phyloP scores from a whole-genome alignment of 2,888 invertebrate species.

The Darwinula stevensoni region DNA sequence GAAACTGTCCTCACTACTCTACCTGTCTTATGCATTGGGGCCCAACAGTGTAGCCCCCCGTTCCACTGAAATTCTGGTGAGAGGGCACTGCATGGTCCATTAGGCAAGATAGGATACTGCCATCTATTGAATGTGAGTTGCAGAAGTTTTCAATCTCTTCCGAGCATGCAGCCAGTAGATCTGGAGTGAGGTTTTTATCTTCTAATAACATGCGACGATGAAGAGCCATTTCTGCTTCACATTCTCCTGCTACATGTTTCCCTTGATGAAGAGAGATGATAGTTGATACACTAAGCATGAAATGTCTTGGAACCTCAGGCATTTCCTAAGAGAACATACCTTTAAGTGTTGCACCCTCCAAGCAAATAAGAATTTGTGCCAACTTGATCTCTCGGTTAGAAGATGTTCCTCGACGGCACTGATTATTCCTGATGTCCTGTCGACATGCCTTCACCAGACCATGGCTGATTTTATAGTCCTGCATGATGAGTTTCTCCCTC shows the following conservation, averaged over 20 bases:
- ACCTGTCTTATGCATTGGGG: no score
- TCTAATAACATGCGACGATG: conserved; percentile 72
- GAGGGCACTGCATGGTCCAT: conserved; percentile 73
- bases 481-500: conserved; percentile 54
- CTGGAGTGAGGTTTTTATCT: conserved; percentile 74
- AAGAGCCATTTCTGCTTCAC: conserved; percentile 61
- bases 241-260: conserved; percentile 37
- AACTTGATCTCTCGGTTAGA: conserved; percentile 31
- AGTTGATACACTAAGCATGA: background rate
- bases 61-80: no score
- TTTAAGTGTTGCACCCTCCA: conserved; percentile 30
- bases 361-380: conserved; percentile 66
- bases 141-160: conserved; percentile 51
- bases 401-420: conserved; percentile 35
- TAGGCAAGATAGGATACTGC: conserved; percentile 76
- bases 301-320: no score
- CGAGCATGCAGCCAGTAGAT: conserved; percentile 59
- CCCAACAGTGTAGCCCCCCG: no score
- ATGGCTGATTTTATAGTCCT: conserved; percentile 66
- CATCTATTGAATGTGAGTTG: conserved; percentile 33
- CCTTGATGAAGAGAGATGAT: conserved; percentile 10
- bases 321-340: no score
- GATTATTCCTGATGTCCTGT: conserved; percentile 55
- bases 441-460: conserved; percentile 63
- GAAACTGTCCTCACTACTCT: no score